Evolutionary conservation across 2,888 invertebrate genomes (phyloP).

Genomic region (Nomada fabriciana): DNA sequence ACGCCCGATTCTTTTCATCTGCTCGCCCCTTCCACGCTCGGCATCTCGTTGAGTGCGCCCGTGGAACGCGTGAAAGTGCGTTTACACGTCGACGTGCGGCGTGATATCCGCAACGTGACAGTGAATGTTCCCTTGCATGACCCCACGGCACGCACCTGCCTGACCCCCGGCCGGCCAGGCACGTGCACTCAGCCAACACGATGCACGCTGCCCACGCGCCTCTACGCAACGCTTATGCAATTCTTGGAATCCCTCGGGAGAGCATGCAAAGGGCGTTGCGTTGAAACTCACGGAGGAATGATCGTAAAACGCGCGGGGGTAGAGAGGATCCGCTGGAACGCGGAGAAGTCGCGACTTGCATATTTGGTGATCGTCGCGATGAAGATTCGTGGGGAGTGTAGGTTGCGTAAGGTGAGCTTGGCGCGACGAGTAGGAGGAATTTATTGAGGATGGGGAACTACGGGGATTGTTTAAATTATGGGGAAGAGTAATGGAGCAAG

Average conservation of each 20-base stretch:
- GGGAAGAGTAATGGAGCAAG: no score
- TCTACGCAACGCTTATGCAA: slow-evolving; percentile 74
- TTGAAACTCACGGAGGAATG: slow-evolving; percentile 16
- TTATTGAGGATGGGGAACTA: no score
- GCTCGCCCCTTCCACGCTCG: not conserved
- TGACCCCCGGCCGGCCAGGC: slow-evolving; percentile 76
- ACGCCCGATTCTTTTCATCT: slow-evolving; percentile 4
- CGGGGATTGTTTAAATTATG: not conserved
- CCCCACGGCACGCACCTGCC: slow-evolving; percentile 81
- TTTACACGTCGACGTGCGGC: slow-evolving; percentile 57
- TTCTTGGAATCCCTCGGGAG: slow-evolving; percentile 66
- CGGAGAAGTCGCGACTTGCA: slow-evolving; percentile 6
- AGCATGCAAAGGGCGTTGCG: slow-evolving; percentile 57
- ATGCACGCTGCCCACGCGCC: slow-evolving; percentile 75
- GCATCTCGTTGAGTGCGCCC: not conserved
- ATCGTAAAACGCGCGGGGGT: slow-evolving; percentile 50
- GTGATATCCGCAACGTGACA: slow-evolving; percentile 70
- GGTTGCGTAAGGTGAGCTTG: no score
- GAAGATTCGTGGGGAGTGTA: no score
- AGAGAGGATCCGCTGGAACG: slow-evolving; percentile 27
- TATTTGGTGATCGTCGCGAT: slow-evolving; percentile 4
- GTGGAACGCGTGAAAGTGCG: slow-evolving; percentile 65
- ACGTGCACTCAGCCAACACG: slow-evolving; percentile 65
- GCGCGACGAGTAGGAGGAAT: no score
- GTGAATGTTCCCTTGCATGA: slow-evolving; percentile 75